Evolutionary conservation across 2,797 vertebrate genomes (phyloP).

Genomic region (Dendrocincla tyrannina): DNA sequence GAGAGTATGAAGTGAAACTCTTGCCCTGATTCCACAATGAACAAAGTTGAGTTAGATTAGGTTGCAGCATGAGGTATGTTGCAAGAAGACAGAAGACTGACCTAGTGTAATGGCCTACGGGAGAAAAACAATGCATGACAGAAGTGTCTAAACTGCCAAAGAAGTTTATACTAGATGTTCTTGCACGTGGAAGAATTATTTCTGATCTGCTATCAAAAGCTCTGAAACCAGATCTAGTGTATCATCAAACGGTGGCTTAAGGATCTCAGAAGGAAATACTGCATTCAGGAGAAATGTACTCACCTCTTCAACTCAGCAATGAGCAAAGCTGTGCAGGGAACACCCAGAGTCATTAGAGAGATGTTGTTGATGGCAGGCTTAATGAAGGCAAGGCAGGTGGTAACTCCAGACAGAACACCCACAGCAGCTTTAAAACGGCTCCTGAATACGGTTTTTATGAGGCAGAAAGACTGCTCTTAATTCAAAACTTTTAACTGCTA

Average conservation of each 20-base stretch:
- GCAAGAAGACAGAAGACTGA: not conserved
- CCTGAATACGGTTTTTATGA: constrained; percentile 64
- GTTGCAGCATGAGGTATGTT: not conserved
- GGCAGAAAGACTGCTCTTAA: not conserved
- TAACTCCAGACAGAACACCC: constrained; percentile 90
- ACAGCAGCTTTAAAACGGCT: constrained; percentile 95
- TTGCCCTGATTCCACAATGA: not conserved
- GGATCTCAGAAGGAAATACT: not conserved
- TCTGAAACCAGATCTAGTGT: not conserved
- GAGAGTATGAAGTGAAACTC: not conserved
- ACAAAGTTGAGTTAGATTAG: not conserved
- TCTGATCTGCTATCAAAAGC: not conserved
- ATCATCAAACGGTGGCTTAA: fast-evolving
- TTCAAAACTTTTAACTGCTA: not conserved
- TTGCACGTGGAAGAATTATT: not conserved
- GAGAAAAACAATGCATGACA: not conserved
- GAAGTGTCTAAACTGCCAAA: not conserved
- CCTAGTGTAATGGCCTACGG: not conserved
- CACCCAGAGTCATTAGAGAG: constrained; percentile 92
- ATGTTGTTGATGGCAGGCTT: constrained; percentile 96
- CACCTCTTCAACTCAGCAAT: constrained; percentile 94
- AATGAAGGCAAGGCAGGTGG: constrained; percentile 91
- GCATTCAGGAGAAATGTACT: constrained; percentile 13
- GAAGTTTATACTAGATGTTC: not conserved
- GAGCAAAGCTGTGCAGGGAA: constrained; percentile 92